These are phyloP conservation scores for Acleris holmiana DNA, from an alignment of 2,888 invertebrate genomes.

Conservation along the genomic window DNA sequence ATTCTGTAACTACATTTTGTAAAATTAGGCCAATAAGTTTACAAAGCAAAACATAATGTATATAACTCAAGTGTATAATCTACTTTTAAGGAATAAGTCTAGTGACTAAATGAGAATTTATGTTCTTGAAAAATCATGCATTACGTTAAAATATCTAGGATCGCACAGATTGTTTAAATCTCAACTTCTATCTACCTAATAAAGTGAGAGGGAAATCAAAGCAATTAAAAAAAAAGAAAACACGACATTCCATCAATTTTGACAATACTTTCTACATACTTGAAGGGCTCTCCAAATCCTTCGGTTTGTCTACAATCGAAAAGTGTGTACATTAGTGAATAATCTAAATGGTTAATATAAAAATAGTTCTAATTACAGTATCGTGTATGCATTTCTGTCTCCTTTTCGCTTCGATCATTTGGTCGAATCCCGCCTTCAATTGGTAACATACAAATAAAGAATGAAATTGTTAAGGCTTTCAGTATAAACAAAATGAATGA, in stretches of 20 bases:
- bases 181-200: constrained; percentile 5
- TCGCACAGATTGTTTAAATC: background rate
- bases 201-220: constrained; percentile 13
- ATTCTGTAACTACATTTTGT: too few species aligned
- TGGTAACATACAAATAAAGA: constrained; percentile 14
- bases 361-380: constrained; percentile 12
- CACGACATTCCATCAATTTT: constrained; percentile 32
- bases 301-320: constrained; percentile 86
- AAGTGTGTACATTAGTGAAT: constrained; percentile 50
- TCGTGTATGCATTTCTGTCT: constrained; percentile 1
- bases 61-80: too few species aligned
- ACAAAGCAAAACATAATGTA: too few species aligned
- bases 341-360: background rate
- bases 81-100: too few species aligned
- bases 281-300: constrained; percentile 91
- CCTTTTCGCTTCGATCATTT: constrained; percentile 1
- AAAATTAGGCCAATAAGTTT: too few species aligned
- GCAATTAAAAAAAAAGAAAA: constrained; percentile 16
- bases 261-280: constrained; percentile 84
- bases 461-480: background rate
- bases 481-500: too few species aligned
- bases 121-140: background rate
- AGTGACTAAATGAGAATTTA: too few species aligned
- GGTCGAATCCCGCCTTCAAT: constrained; percentile 7
- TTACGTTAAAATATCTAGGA: background rate